phyloP scores from a whole-genome alignment of 2,113 vertebrate species.

The Trochalopteron elliotii region DNA sequence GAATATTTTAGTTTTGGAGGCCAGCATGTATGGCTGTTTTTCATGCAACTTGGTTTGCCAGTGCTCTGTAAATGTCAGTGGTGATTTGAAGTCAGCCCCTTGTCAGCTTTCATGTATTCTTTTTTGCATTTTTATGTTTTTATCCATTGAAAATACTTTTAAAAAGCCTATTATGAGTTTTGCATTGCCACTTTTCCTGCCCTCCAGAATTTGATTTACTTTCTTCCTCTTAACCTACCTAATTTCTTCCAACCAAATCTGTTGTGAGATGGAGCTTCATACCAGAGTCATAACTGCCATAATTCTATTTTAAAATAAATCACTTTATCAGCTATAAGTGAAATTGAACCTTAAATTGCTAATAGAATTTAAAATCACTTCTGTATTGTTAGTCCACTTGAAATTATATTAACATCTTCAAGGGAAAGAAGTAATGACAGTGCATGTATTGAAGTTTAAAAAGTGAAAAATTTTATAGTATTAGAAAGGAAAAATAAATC shows the following conservation, averaged over 20 bases:
- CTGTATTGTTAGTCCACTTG: background rate
- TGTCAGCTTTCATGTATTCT: background rate
- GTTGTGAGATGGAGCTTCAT: background rate
- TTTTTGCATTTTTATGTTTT: background rate
- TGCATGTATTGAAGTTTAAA: background rate
- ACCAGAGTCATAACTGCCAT: background rate
- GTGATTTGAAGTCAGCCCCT: background rate
- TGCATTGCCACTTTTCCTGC: background rate
- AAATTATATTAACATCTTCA: background rate
- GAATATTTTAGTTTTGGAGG: background rate
- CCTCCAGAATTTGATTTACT: background rate
- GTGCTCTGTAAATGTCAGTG: background rate
- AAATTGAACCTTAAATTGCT: background rate
- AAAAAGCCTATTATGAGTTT: background rate
- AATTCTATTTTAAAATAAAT: background rate
- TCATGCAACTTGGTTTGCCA: background rate
- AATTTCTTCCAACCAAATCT: background rate
- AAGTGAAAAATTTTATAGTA: background rate
- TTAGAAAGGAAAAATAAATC: background rate
- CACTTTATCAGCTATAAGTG: background rate
- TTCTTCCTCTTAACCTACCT: background rate
- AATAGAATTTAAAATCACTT: background rate
- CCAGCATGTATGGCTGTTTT: background rate
- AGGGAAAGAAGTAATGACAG: background rate
- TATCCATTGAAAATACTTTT: background rate